Conservation (phyloP, 2,888 invertebrate species). For the Cyclophora punctaria region DNA sequence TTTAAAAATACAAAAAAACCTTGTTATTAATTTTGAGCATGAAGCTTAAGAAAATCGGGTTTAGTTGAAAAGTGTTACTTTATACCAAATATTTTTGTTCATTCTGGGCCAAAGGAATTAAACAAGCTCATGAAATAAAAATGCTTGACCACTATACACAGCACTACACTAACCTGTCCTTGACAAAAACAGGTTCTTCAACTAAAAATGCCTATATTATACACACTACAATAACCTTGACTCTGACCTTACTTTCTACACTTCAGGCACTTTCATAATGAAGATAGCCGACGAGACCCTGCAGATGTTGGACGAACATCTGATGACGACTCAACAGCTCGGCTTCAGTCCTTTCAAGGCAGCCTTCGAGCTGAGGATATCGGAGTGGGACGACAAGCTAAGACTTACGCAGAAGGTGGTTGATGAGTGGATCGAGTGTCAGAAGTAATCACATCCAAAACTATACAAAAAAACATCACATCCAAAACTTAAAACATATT, state of each 20-base stretch:
- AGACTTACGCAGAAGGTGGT: constrained; percentile 77
- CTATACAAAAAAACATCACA: not conserved
- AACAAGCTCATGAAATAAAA: too few species aligned
- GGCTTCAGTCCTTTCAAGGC: constrained; percentile 86
- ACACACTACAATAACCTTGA: not conserved
- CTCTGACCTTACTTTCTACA: not conserved
- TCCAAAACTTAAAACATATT: not conserved
- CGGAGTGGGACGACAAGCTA: constrained; percentile 83
- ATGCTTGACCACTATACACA: too few species aligned
- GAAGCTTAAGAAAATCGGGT: too few species aligned
- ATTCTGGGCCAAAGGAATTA: too few species aligned
- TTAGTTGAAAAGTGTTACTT: too few species aligned
- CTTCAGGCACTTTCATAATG: constrained; percentile 80
- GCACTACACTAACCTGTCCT: too few species aligned
- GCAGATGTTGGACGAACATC: constrained; percentile 84
- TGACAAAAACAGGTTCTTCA: too few species aligned
- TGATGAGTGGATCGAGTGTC: constrained; percentile 82
- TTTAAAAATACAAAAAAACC: not conserved
- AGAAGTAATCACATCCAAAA: constrained; percentile 65
- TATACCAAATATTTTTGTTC: too few species aligned
- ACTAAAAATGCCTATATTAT: too few species aligned
- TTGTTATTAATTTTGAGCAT: too few species aligned
- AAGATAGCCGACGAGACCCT: constrained; percentile 84
- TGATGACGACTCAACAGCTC: constrained; percentile 82
- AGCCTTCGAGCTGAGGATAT: constrained; percentile 82